Conservation (phyloP, 2,888 invertebrate species). For the Zootermopsis nevadensis region DNA sequence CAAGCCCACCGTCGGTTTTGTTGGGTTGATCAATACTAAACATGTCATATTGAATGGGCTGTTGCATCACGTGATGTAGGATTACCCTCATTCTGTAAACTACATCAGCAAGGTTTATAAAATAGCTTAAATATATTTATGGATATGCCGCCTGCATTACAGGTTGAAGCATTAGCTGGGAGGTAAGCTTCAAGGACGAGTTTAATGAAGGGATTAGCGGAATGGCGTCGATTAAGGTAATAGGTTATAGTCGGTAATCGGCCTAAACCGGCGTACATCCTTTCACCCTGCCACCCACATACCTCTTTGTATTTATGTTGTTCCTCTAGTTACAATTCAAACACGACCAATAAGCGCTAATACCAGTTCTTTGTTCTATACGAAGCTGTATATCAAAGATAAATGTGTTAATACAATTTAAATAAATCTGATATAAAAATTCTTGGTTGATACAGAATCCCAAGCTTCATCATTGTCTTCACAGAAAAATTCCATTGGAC, state of each 20-base stretch:
- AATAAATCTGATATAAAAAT: no score
- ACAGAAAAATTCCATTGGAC: no score
- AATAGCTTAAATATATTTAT: constrained; percentile 20
- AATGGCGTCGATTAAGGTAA: constrained; percentile 28
- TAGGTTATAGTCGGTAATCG: constrained; percentile 34
- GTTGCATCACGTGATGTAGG: not conserved
- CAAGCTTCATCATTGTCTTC: no score
- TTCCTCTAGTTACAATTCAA: not conserved
- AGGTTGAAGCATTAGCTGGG: not conserved
- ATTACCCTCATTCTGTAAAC: not conserved
- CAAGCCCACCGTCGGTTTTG: not conserved
- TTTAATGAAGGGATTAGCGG: constrained; percentile 11
- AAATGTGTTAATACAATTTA: no score
- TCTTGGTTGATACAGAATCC: no score
- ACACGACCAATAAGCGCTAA: not conserved
- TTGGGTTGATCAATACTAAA: not conserved
- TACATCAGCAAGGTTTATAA: constrained; percentile 8
- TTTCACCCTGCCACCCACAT: not conserved
- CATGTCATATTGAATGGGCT: not conserved
- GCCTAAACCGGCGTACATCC: not conserved
- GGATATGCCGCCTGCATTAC: not conserved
- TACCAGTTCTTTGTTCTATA: no score
- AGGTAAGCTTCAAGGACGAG: not conserved
- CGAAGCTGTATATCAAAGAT: no score
- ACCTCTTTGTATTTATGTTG: not conserved